Percentiles rank a stretch among this genome's conserved stretches.
These are phyloP conservation scores for Ferdinandea cuprea DNA, from an alignment of 2,888 invertebrate genomes.

Conservation along the genomic window DNA sequence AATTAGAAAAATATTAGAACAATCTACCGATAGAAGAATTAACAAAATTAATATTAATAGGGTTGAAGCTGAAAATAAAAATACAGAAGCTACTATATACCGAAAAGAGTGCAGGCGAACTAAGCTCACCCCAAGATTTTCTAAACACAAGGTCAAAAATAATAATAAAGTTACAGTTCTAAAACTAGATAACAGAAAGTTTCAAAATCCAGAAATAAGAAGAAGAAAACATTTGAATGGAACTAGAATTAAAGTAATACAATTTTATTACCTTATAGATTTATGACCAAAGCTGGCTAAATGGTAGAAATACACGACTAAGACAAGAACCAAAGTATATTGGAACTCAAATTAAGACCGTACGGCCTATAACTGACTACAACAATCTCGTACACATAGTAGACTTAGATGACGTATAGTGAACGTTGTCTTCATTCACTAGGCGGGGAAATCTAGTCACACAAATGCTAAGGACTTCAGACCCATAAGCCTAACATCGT, in stretches of 20 bases:
- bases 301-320: background rate
- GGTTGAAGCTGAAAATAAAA: background rate
- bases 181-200: no score
- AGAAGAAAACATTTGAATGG: background rate
- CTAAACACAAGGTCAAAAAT: constrained; percentile 7
- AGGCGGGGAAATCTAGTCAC: no score
- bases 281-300: background rate
- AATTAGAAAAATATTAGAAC: constrained; percentile 18
- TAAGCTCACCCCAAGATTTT: constrained; percentile 21
- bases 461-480: no score
- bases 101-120: constrained; percentile 23
- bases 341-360: background rate
- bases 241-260: background rate
- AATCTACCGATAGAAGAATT: constrained; percentile 10
- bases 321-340: background rate
- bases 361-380: background rate
- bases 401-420: background rate
- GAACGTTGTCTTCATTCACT: no score
- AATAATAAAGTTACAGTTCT: constrained; percentile 18
- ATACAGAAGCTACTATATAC: background rate
- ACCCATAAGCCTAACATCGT: no score
- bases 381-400: constrained; percentile 11
- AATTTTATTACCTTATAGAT: no score
- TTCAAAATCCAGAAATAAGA: no score
- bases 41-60: constrained; percentile 11